These are phyloP conservation scores for Dendrolimus punctatus DNA, from an alignment of 1,140 invertebrate species.

Conservation along the genomic window DNA sequence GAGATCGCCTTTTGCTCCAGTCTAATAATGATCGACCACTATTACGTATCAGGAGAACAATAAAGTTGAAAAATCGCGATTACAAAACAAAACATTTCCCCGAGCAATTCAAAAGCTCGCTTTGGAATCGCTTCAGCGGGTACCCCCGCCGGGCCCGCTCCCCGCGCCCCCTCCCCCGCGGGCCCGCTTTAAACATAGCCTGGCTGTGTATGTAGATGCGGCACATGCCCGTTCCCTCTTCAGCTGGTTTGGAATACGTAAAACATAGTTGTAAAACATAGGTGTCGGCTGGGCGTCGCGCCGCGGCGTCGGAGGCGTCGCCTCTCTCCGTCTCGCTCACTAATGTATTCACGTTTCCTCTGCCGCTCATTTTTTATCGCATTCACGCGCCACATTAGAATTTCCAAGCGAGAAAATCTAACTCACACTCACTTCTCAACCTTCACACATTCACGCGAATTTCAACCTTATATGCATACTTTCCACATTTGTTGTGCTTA, in stretches of 20 bases:
- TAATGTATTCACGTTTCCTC: slow-evolving; percentile 66
- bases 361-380: slow-evolving; percentile 66
- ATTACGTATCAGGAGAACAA: no score
- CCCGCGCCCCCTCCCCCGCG: no score
- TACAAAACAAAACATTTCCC: no score
- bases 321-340: slow-evolving; percentile 45
- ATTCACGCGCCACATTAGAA: slow-evolving; percentile 63
- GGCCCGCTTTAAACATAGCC: no score
- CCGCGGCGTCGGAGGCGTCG: slow-evolving; percentile 21
- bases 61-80: no score
- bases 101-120: no score
- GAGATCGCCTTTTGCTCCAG: no score
- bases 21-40: no score
- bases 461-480: not conserved
- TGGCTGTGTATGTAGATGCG: no score
- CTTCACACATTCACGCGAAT: not conserved
- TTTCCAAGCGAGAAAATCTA: slow-evolving; percentile 67
- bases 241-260: slow-evolving; percentile 47
- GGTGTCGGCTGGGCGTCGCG: slow-evolving; percentile 20
- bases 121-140: no score
- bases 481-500: no score
- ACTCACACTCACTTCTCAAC: slow-evolving; percentile 32
- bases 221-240: slow-evolving; percentile 38
- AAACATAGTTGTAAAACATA: slow-evolving; percentile 29
- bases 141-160: no score